These are phyloP conservation scores for Andrena haemorrhoa DNA, from an alignment of 2,888 invertebrate genomes.

Conservation along the genomic window DNA sequence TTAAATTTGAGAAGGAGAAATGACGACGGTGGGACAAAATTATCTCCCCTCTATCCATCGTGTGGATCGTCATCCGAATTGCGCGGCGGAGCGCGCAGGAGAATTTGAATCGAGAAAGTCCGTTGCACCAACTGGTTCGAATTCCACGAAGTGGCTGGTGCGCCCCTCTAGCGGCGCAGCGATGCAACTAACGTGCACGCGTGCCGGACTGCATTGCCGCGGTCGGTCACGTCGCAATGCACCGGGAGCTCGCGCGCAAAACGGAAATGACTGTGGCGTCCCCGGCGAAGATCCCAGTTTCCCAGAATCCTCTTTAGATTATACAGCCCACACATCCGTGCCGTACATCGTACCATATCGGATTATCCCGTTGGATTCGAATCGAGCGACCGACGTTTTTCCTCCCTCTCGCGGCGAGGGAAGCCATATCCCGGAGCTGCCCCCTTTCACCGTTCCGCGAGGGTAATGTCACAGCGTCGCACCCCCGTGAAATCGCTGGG, in stretches of 20 bases:
- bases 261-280: constrained; percentile 1
- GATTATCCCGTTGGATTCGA: constrained; percentile 22
- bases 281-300: neutral
- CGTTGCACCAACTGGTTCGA: neutral
- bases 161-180: constrained; percentile 38
- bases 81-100: too few species aligned
- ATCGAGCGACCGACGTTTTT: constrained; percentile 28
- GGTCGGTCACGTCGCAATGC: constrained; percentile 52
- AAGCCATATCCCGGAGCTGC: constrained; percentile 69
- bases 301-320: neutral
- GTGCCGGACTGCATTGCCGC: constrained; percentile 1
- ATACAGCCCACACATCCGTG: neutral
- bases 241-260: constrained; percentile 53
- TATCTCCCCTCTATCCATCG: too few species aligned
- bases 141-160: constrained; percentile 19
- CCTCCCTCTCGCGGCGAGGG: constrained; percentile 46
- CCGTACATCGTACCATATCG: neutral
- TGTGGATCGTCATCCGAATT: too few species aligned
- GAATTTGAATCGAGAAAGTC: too few species aligned
- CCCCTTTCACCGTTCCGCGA: constrained; percentile 57
- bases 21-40: too few species aligned
- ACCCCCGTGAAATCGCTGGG: neutral
- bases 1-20: too few species aligned
- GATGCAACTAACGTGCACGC: neutral
- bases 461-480: constrained; percentile 56